phyloP scores from a whole-genome alignment of 2,797 vertebrate genomes.

The Mastacembelus armatus region DNA sequence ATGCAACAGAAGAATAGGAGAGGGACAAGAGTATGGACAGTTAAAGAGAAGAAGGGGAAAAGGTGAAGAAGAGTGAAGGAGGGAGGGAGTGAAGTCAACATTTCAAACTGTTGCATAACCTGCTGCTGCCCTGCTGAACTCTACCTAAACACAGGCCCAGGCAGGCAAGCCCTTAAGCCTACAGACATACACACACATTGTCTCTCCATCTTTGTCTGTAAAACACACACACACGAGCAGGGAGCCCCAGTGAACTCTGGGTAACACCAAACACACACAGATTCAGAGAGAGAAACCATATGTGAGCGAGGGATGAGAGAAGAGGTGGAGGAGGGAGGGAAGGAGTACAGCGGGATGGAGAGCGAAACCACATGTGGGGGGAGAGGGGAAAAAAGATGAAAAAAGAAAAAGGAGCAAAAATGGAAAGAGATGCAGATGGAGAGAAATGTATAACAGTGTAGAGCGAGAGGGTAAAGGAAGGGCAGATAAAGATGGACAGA shows the following conservation, averaged over 20 bases:
- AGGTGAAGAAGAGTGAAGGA: neutral
- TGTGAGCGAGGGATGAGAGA: conserved; percentile 77
- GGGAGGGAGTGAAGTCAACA: conserved; percentile 32
- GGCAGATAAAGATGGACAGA: conserved; percentile 53
- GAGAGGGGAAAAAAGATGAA: conserved; percentile 37
- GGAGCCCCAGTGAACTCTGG: conserved; percentile 79
- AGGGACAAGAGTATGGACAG: fast-evolving
- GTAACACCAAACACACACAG: conserved; percentile 77
- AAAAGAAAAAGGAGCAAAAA: no score
- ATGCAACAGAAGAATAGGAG: neutral
- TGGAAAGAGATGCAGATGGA: conserved; percentile 53
- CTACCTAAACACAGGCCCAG: conserved; percentile 28
- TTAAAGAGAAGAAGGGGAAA: neutral
- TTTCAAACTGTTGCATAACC: conserved; percentile 77
- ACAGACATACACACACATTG: conserved; percentile 41
- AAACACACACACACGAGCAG: conserved; percentile 23
- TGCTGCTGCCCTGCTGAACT: conserved; percentile 64
- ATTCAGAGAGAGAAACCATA: conserved; percentile 76
- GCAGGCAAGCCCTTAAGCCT: conserved; percentile 38
- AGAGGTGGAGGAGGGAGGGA: conserved; percentile 42
- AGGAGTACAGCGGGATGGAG: conserved; percentile 65
- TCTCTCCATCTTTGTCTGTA: conserved; percentile 33
- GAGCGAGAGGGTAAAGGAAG: conserved; percentile 36
- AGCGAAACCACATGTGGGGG: conserved; percentile 76
- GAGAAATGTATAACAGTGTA: conserved; percentile 30